Base-by-base conservation (phyloP, 2,797 vertebrate genomes). In the Poecilia wingei region DNA sequence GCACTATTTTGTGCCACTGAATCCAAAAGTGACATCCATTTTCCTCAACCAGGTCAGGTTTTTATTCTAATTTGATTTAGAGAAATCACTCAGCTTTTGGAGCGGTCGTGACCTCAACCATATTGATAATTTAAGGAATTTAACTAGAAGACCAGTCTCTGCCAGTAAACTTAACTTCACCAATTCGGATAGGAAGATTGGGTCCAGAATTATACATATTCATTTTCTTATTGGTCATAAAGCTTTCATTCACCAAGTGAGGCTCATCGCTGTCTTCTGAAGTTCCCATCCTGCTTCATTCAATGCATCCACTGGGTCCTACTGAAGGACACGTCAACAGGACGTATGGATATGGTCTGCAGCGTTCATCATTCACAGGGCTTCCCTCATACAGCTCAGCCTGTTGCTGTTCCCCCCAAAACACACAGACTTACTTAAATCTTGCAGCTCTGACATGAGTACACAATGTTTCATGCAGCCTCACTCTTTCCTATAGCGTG, bases 291-390 rank as follows among this genome's bases (percentile, higher is more conserved):
- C 6, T 16, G 7, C 46, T 14, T 22, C 51, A 76, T 82, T 80
- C 69, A 59, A 36, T 66, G 61, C 46, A 18, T 53, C 33, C 49
- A 51, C 49, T 25, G 49, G 49, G 20, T 51, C 20, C 49, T 22
- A 51, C 20, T 51, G 49, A 83, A 84, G 80, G 86, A n/a, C 72
- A 66, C 28, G 0, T 78, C 71, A 71, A 69, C 25, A 47, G 61
- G 61, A 88, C 18, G 14, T 49, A 13, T 3, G 1, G 64, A 53
- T 47, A 20, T 75, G 51, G 79, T 82, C 53, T 53, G 72, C 33
- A 43, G 61, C 68, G 41, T 78, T 41, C 36, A 12, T 41, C 36
- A 22, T 68, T 70, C 20, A 28, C 39, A 20, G 9, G 25, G 68
- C 69, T 31, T 7, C 45, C 39, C 36, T 51, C 51, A 71, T 9